These are phyloP conservation scores for Sweltsa coloradensis DNA, from an alignment of 1,140 invertebrate species.

Conservation along the genomic window DNA sequence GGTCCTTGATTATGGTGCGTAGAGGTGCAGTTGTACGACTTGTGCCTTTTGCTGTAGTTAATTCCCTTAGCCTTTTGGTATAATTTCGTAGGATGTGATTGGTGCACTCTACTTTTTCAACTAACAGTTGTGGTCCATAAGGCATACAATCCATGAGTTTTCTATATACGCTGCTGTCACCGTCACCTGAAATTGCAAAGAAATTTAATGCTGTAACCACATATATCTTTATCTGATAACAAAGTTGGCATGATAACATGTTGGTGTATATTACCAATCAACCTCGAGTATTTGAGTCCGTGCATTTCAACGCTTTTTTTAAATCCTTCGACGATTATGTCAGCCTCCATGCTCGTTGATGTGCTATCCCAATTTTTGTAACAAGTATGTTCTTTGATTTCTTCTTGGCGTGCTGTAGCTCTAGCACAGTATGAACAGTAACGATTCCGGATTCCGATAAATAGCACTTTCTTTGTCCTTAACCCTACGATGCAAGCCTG, in stretches of 20 bases:
- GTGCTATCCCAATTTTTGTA: slow-evolving; percentile 24
- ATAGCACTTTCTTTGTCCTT: slow-evolving; percentile 21
- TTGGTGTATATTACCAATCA: slow-evolving; percentile 19
- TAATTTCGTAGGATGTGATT: slow-evolving; percentile 5
- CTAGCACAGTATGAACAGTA: slow-evolving; percentile 16
- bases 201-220: not conserved
- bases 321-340: slow-evolving; percentile 26
- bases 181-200: not conserved
- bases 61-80: not conserved
- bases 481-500: slow-evolving; percentile 23
- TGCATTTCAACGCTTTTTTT: slow-evolving; percentile 15
- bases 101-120: slow-evolving; percentile 5
- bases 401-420: slow-evolving; percentile 8
- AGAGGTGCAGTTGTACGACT: not conserved
- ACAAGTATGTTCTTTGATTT: slow-evolving; percentile 18
- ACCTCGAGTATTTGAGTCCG: slow-evolving; percentile 17
- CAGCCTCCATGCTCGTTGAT: slow-evolving; percentile 31
- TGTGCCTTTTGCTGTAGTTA: not conserved
- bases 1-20: not conserved
- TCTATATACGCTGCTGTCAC: not conserved
- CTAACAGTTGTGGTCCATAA: not conserved
- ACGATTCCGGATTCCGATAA: slow-evolving; percentile 1
- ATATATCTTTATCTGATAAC: not conserved
- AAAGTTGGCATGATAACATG: not conserved
- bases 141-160: not conserved